Base-by-base conservation (phyloP, 1,140 invertebrate species). In the Orius insidiosus region DNA sequence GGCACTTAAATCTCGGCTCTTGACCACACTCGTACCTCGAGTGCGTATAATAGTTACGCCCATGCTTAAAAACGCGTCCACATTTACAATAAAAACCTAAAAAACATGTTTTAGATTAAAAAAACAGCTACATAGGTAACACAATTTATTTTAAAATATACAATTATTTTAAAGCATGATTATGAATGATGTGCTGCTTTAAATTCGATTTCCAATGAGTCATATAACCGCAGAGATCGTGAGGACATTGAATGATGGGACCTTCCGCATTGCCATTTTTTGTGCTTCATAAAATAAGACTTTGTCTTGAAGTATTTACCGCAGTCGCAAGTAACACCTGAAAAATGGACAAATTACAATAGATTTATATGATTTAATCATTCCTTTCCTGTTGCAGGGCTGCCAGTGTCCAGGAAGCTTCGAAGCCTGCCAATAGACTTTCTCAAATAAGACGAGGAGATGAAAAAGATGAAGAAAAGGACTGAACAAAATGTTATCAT, bases 1-100 rank as follows among this genome's bases (percentile, higher is more conserved):
- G 70, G 53, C 76, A 79, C 53, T 70, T 67, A 62, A 76, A 76
- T 58, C 73, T 68, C n/a, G 75, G 73, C 48, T 72, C 69, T 58
- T 54, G 49, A 8, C 55, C 55, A 30, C 55, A 56, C 36, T 56
- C 54, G 11, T 40, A 50, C 14, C 50, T 52, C 16, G 36, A 31
- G 35, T 55, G 51, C 45, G 48, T 31, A 56, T 58, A n/a, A 64
- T 54, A 8, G 60, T 59, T 9, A 30, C 60, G 56, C 32, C 59
- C 60, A 15, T 60, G 58, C n/a, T 58, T 56, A 50, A 63, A 61
- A n/a, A 52, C 54, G 39, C 57, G 52, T 16, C 58, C 58, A 46
- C 62, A 64, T 13, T 52, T n/a, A 18, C 48, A 50, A 30, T 35
- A 14, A 40, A 18, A 18, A 40, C 13, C 13, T 40, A 40, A 40